Base-by-base conservation (phyloP, 2,797 vertebrate species). In the Sebastes cheni region DNA sequence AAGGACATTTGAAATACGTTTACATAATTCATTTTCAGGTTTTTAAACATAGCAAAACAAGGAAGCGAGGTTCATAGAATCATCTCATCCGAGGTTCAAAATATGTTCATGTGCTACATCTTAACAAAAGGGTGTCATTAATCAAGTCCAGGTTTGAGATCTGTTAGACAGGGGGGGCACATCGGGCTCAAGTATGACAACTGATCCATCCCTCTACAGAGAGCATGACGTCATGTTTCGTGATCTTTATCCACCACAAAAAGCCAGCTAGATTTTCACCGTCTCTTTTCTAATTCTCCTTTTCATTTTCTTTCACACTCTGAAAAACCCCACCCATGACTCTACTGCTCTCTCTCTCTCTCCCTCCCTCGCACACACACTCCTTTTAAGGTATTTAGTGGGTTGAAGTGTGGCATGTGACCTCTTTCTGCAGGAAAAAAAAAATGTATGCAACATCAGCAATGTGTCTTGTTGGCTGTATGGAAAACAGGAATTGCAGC, bases 361-460 rank as follows among this genome's bases (percentile, higher is more conserved):
- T 42, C 36, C 2, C 39, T 4, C 23, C 4, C 36, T 3, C 32
- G 1, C n/a, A 36, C n/a, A 66, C 59, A 42, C 77, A 39, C 66
- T 82, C 82, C 81, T 81, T 86, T 72, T 82, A 79, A 87, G 82
- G 72, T 50, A 59, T 86, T 86, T 67, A 67, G 29, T 60, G 54
- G 69, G 50, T 72, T 7, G 23, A 69, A 61, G 64, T 60, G 20
- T 11, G 56, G 25, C 4, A 16, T 11, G 20, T 66, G 65, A 68
- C 69, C 68, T 70, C 52, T 77, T 65, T 76, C 72, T 80, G 36
- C 59, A 18, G 20, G 11, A 20, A 60, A 56, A 29, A 73, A 46
- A 25, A 23, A 65, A 81, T 50, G 3, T 16, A 74, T 58, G 66
- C 73, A 66, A 62, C 62, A 70, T 85, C 83, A 89, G 86, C 81